These are phyloP conservation scores for Schlechtendalia chinensis DNA, from an alignment of 1,140 invertebrate species.

Conservation along the genomic window DNA sequence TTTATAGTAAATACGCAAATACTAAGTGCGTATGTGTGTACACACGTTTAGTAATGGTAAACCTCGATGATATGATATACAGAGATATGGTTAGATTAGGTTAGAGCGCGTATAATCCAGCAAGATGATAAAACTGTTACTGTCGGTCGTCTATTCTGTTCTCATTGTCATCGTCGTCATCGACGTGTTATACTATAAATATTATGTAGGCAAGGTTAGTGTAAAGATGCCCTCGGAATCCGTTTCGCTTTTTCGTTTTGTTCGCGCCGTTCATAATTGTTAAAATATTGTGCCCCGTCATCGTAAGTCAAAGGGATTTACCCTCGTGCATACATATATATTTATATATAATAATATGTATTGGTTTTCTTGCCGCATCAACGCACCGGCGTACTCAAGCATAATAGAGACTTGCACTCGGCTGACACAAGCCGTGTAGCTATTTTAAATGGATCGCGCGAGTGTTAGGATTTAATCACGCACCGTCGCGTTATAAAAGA, in stretches of 20 bases:
- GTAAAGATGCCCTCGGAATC: background rate
- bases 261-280: background rate
- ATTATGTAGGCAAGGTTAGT: too few relatives aligned
- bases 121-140: too few relatives aligned
- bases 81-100: too few relatives aligned
- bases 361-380: constrained; percentile 22
- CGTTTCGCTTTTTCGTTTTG: background rate
- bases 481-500: constrained; percentile 5
- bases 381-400: background rate
- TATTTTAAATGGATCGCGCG: constrained; percentile 16
- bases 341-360: too few relatives aligned
- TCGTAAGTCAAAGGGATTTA: constrained; percentile 35
- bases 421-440: constrained; percentile 4
- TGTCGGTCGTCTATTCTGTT: too few relatives aligned
- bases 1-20: too few relatives aligned
- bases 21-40: too few relatives aligned
- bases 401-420: constrained; percentile 33
- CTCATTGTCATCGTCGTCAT: too few relatives aligned
- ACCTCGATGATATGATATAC: too few relatives aligned
- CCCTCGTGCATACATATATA: background rate
- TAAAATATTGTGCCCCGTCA: background rate
- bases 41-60: too few relatives aligned
- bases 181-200: too few relatives aligned
- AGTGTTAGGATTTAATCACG: constrained; percentile 22
- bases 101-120: too few relatives aligned